Percentiles rank a stretch among this genome's conserved stretches.
These are phyloP conservation scores for Schlechtendalia chinensis DNA, from an alignment of 1,140 invertebrate species.

Conservation along the genomic window DNA sequence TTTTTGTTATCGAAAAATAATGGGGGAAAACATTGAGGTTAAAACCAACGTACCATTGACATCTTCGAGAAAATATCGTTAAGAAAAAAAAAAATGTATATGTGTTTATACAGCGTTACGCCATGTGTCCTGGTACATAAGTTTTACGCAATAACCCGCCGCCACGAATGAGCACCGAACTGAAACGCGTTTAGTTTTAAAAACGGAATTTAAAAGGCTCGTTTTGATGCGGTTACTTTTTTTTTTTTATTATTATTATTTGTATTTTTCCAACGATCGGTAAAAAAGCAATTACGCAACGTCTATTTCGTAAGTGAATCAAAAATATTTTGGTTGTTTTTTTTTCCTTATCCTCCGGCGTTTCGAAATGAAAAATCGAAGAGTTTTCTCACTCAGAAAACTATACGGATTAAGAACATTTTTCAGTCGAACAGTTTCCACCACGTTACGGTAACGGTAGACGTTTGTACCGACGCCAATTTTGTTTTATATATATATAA, in stretches of 20 bases:
- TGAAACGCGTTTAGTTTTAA: slow-evolving; percentile 30
- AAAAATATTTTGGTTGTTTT: slow-evolving; percentile 9
- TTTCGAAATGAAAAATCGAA: slow-evolving; percentile 22
- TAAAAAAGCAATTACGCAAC: slow-evolving; percentile 14
- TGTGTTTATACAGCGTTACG: slow-evolving; percentile 5
- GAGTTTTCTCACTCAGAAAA: background rate
- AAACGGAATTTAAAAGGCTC: slow-evolving; percentile 42
- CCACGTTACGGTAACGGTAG: background rate
- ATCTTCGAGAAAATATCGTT: slow-evolving; percentile 17
- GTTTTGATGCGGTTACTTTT: slow-evolving; percentile 23
- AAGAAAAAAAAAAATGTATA: background rate
- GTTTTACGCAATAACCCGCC: slow-evolving; percentile 18
- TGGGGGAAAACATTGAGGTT: slow-evolving; percentile 35
- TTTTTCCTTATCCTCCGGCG: background rate
- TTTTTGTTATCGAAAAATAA: slow-evolving; percentile 1
- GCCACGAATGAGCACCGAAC: slow-evolving; percentile 26
- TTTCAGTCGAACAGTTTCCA: slow-evolving; percentile 2
- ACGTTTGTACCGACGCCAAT: too few species aligned
- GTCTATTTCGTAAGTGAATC: slow-evolving; percentile 15
- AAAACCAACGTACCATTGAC: slow-evolving; percentile 42
- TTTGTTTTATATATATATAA: too few species aligned
- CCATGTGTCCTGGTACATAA: slow-evolving; percentile 3
- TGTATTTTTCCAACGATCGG: background rate
- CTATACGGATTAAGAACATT: background rate
- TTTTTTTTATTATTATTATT: slow-evolving; percentile 3